Conservation (phyloP, 1,140 invertebrate genomes). For the Neodiprion virginianus region DNA sequence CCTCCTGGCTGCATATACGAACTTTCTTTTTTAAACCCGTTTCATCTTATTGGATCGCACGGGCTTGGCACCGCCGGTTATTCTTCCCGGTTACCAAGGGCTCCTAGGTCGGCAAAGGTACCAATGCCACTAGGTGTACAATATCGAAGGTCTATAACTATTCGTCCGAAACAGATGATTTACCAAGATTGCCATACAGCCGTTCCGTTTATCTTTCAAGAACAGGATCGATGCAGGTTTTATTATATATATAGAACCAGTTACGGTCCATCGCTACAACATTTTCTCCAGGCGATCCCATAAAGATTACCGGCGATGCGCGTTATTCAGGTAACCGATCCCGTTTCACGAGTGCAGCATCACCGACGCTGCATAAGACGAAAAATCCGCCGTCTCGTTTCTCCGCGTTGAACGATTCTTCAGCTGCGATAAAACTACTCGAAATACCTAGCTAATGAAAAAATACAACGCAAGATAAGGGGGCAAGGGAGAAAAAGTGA, state of each 20-base stretch:
- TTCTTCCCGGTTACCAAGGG: neutral
- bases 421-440: neutral
- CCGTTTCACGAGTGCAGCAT: neutral
- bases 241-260: too few species aligned
- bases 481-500: neutral
- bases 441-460: neutral
- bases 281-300: neutral
- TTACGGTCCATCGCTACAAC: too few species aligned
- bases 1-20: neutral
- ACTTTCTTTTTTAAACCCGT: conserved; percentile 7
- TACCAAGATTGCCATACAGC: neutral
- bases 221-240: too few species aligned
- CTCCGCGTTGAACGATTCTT: neutral
- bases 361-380: neutral
- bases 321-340: neutral
- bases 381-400: neutral
- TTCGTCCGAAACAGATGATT: conserved; percentile 2
- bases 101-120: neutral
- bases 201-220: neutral
- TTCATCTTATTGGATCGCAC: neutral
- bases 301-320: neutral
- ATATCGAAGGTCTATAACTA: neutral
- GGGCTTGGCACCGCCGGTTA: neutral
- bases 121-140: too few species aligned
- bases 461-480: neutral